Conservation (phyloP, 2,888 invertebrate species). For the Nysson spinosus region DNA sequence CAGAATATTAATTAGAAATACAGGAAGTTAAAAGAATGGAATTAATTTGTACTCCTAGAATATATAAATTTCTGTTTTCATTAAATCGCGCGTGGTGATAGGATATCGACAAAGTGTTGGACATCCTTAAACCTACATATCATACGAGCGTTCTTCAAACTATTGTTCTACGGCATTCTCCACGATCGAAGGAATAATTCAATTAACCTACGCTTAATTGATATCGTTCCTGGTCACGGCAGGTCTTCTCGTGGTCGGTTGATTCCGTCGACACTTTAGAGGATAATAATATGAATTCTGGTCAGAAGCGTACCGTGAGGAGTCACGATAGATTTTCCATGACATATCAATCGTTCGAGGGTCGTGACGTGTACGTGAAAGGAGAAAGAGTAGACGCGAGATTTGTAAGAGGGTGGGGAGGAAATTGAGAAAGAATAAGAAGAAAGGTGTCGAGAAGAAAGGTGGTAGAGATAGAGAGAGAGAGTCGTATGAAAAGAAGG, state of each 20-base stretch:
- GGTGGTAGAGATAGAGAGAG: not conserved
- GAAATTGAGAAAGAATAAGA: not conserved
- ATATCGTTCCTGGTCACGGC: not conserved
- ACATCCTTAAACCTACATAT: not conserved
- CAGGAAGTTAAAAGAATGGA: no score
- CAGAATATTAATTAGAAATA: no score
- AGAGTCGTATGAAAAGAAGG: slow-evolving; percentile 15
- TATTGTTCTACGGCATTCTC: not conserved
- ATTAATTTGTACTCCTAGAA: no score
- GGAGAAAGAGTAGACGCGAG: not conserved
- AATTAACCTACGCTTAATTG: slow-evolving; percentile 15
- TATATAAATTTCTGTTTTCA: no score
- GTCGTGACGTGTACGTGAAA: slow-evolving; percentile 18
- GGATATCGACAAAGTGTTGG: not conserved
- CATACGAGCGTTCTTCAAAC: not conserved
- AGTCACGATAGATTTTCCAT: slow-evolving; percentile 51
- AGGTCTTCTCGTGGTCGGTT: not conserved
- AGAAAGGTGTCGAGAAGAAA: not conserved
- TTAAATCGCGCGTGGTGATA: no score
- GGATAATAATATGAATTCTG: slow-evolving; percentile 3
- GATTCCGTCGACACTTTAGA: not conserved
- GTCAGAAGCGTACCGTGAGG: slow-evolving; percentile 3
- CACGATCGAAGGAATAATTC: slow-evolving; percentile 9
- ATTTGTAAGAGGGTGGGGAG: not conserved
- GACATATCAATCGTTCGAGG: slow-evolving; percentile 57